These are phyloP conservation scores for Thaleichthys pacificus DNA, from an alignment of 2,797 vertebrate genomes.

Conservation along the genomic window DNA sequence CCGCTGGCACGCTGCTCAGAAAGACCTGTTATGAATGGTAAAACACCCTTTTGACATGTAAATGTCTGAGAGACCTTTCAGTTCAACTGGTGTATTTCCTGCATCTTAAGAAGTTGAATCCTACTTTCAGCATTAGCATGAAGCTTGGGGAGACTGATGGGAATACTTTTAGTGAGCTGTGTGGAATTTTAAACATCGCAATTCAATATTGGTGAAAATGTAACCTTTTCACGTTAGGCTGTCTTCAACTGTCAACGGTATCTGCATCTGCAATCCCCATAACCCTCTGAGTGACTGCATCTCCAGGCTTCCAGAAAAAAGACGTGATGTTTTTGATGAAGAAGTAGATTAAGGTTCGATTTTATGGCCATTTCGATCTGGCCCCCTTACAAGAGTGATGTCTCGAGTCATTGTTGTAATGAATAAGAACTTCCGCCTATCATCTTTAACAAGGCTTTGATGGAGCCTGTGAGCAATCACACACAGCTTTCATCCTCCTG, in stretches of 20 bases:
- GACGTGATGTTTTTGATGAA: constrained; percentile 37
- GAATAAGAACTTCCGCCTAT: constrained; percentile 32
- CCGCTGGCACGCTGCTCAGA: constrained; percentile 10
- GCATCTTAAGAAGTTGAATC: background rate
- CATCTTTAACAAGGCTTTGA: constrained; percentile 35
- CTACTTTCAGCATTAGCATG: too few relatives aligned
- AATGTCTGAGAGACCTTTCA: constrained; percentile 13
- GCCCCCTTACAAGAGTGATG: constrained; percentile 32
- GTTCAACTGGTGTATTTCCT: background rate
- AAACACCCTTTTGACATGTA: constrained; percentile 9
- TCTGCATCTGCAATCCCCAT: background rate
- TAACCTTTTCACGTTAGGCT: too few relatives aligned
- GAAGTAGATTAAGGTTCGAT: constrained; percentile 43
- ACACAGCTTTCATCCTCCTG: background rate
- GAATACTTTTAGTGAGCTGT: too few relatives aligned
- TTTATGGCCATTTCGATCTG: constrained; percentile 58
- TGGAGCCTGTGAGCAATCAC: constrained; percentile 27
- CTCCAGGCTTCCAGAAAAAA: background rate
- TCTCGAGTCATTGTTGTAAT: constrained; percentile 38
- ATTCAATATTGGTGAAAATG: too few relatives aligned
- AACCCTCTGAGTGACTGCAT: constrained; percentile 4
- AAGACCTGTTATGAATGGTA: background rate
- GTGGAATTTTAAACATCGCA: too few relatives aligned
- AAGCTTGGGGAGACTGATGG: too few relatives aligned
- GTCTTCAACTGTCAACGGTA: too few relatives aligned